These are phyloP conservation scores for Maconellicoccus hirsutus DNA, from an alignment of 1,140 invertebrate species.

Conservation along the genomic window DNA sequence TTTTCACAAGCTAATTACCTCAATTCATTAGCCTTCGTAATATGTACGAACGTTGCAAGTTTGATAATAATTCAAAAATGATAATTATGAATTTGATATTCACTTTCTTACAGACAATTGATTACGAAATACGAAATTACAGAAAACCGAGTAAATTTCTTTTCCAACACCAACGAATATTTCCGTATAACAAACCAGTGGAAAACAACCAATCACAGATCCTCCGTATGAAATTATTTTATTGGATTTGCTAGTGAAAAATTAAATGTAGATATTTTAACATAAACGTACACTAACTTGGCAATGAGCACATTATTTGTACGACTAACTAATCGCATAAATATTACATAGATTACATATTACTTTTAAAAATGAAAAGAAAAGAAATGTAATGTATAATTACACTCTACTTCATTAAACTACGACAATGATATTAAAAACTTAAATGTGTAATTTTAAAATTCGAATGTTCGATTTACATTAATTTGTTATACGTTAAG, in stretches of 20 bases:
- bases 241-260: conserved; percentile 20
- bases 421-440: background rate
- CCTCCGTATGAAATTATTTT: conserved; percentile 14
- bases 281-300: conserved; percentile 10
- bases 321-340: conserved; percentile 2
- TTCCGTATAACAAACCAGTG: too few species aligned
- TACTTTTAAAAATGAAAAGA: background rate
- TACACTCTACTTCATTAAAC: background rate
- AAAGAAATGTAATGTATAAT: background rate
- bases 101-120: too few species aligned
- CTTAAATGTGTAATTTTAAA: background rate
- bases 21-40: too few species aligned
- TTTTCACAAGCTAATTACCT: too few species aligned
- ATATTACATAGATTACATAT: conserved; percentile 10
- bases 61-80: too few species aligned
- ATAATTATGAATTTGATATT: too few species aligned
- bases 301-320: conserved; percentile 14
- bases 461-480: conserved; percentile 5
- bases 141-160: too few species aligned
- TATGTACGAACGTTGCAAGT: too few species aligned
- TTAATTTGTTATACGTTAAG: conserved; percentile 5
- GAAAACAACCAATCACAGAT: too few species aligned
- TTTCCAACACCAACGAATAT: too few species aligned
- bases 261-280: conserved; percentile 12
- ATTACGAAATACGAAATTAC: too few species aligned